Evolutionary conservation across 2,888 invertebrate genomes (phyloP).

Genomic region (Tribolium freemani): DNA sequence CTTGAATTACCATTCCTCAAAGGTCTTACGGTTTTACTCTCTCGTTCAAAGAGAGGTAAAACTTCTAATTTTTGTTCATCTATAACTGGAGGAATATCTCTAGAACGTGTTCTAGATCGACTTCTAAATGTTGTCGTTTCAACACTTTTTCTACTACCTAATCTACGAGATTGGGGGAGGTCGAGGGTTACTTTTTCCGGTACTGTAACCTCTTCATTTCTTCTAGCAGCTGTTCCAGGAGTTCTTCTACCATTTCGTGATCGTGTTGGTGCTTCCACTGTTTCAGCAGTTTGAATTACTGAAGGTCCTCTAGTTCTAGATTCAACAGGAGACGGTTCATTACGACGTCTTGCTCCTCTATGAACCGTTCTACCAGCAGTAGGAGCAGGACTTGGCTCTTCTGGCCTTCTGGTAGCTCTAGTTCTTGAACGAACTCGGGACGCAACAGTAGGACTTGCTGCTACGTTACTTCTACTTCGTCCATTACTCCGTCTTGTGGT

Average conservation of each 20-base stretch:
- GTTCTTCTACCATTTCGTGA: slow-evolving; percentile 59
- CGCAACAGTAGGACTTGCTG: slow-evolving; percentile 5
- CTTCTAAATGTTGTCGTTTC: slow-evolving; percentile 22
- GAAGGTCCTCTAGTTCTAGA: slow-evolving; percentile 48
- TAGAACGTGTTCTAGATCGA: slow-evolving; percentile 42
- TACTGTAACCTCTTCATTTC: not conserved
- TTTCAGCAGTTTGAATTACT: slow-evolving; percentile 51
- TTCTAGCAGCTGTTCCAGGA: not conserved
- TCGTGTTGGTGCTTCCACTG: slow-evolving; percentile 53
- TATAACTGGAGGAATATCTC: slow-evolving; percentile 56
- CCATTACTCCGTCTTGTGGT: slow-evolving; percentile 38
- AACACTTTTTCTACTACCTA: slow-evolving; percentile 11
- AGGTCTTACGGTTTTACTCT: slow-evolving; percentile 59
- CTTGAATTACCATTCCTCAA: slow-evolving; percentile 19
- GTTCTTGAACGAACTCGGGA: slow-evolving; percentile 32
- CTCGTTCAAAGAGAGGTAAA: slow-evolving; percentile 64
- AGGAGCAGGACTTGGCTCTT: slow-evolving; percentile 8
- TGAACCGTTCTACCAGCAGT: slow-evolving; percentile 27
- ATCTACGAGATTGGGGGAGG: slow-evolving; percentile 26
- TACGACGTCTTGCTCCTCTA: slow-evolving; percentile 34
- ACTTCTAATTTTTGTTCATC: slow-evolving; percentile 65
- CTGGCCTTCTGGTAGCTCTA: slow-evolving; percentile 18
- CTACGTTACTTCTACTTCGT: slow-evolving; percentile 20
- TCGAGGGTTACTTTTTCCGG: slow-evolving; percentile 49
- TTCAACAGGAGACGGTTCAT: slow-evolving; percentile 12